Conservation (phyloP, 2,113 vertebrate genomes). For the Siniperca knerii region DNA sequence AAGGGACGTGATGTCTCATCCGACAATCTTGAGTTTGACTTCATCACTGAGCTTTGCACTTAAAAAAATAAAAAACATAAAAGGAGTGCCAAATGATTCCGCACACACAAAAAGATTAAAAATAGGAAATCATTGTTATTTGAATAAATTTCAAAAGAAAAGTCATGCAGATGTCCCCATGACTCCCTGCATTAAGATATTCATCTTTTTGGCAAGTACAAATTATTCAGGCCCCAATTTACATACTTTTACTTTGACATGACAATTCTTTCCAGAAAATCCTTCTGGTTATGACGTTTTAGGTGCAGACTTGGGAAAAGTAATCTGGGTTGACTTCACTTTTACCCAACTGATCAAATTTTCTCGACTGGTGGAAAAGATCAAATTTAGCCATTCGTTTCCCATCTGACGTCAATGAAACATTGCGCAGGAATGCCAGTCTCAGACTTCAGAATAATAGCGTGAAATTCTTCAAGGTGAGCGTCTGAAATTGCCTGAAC, state of each 20-base stretch:
- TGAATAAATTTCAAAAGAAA: not conserved
- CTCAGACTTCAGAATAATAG: constrained; percentile 23
- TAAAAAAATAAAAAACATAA: not conserved
- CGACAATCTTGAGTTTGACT: not conserved
- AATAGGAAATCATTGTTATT: not conserved
- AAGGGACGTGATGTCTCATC: not conserved
- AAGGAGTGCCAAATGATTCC: not conserved
- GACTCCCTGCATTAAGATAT: not conserved
- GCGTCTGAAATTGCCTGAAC: constrained; percentile 13
- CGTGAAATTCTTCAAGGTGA: constrained; percentile 27
- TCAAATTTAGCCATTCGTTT: not conserved
- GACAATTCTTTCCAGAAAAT: not conserved
- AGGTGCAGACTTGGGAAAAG: not conserved
- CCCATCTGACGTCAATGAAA: not conserved
- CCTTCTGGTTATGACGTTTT: not conserved
- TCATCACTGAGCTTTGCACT: not conserved
- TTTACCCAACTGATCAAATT: constrained; percentile 1
- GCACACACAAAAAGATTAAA: not conserved
- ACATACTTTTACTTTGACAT: constrained; percentile 8
- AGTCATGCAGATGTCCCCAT: not conserved
- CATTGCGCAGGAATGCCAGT: constrained; percentile 1
- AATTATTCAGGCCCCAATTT: not conserved
- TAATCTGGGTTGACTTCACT: not conserved
- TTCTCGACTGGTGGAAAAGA: not conserved
- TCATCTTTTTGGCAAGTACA: not conserved